Evolutionary conservation across 2,113 vertebrate species (phyloP), one percentile per base, ranked within the genome.

Genomic region (Chaetura pelagica): DNA sequence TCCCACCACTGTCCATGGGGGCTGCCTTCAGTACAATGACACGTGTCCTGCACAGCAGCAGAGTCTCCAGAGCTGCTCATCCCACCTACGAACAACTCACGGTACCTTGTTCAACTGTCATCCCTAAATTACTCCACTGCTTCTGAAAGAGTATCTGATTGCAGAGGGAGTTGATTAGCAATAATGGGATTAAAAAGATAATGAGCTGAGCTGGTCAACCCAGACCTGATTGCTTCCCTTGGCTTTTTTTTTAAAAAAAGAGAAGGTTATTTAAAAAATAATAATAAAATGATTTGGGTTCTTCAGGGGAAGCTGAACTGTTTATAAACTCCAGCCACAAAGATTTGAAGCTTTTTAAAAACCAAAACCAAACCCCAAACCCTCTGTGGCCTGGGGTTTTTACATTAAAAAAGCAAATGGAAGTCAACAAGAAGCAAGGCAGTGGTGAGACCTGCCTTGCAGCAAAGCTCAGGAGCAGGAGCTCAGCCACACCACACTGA

Each of bases 1-100:
- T 52, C 35, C 69, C 54, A 73, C 24, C 14, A 1, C 21, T 55
- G 34, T 57, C 51, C 34, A 38, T 0, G 0, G 42, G 71, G 16
- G 22, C 5, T 30, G 5, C 85, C 84, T 32, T 21, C 12, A 1
- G 0, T 20, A 48, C 1, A 2, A 34, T 4, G 5, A 8, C 3
- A 0, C 4, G 9, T 13, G 29, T 46, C 18, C 40, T 38, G 42
- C 30, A 13, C 15, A 49, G 27, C 1, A 1, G 11, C n/a, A 35
- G 5, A 12, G 26, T n/a, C 44, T 66, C 54, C 59, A 71, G 79
- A 67, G 55, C 80, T 51, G 67, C 23, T 73, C 30, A 42, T 15
- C 22, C 48, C 69, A 61, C 24, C 34, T 54, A 67, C 57, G 38
- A 38, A 38, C 38, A 38, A 38, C 38, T 38, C 38, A 38, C 38